Percentiles rank a stretch among this genome's conserved stretches.
phyloP scores from a whole-genome alignment of 2,797 vertebrate species.

The Smutsia temminckii region DNA sequence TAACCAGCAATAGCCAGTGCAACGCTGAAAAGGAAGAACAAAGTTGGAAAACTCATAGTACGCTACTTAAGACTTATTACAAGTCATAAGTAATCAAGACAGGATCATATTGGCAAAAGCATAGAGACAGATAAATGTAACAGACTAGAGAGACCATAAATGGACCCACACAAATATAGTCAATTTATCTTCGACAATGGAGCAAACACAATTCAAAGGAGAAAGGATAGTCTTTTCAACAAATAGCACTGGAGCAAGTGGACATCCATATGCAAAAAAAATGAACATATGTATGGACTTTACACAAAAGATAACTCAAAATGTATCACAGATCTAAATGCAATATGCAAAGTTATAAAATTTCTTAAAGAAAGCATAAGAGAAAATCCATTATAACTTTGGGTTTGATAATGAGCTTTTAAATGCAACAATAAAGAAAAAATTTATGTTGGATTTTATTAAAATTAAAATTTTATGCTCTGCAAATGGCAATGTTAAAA shows the following conservation, averaged over 20 bases:
- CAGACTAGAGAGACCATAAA: neutral
- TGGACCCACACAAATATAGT: neutral
- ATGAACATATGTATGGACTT: neutral
- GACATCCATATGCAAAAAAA: neutral
- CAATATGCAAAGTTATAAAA: slow-evolving; percentile 2
- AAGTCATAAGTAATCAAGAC: neutral
- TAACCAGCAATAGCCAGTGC: neutral
- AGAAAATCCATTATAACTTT: neutral
- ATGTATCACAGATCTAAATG: neutral
- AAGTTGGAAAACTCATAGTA: neutral
- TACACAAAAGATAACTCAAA: neutral
- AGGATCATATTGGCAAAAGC: neutral
- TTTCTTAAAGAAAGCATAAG: neutral
- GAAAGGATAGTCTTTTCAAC: neutral
- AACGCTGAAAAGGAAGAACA: neutral
- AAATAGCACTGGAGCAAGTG: neutral
- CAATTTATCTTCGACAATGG: neutral
- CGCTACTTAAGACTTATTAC: neutral
- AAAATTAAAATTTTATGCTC: neutral
- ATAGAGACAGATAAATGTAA: neutral
- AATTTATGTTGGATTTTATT: neutral
- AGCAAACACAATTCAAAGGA: neutral
- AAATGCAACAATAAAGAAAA: neutral
- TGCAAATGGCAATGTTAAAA: slow-evolving; percentile 29
- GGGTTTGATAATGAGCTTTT: neutral